A percentile compares a stretch with the other conserved stretches of the same genome.
Conservation (phyloP, 2,888 invertebrate species). For the Drosophila anceps region DNA sequence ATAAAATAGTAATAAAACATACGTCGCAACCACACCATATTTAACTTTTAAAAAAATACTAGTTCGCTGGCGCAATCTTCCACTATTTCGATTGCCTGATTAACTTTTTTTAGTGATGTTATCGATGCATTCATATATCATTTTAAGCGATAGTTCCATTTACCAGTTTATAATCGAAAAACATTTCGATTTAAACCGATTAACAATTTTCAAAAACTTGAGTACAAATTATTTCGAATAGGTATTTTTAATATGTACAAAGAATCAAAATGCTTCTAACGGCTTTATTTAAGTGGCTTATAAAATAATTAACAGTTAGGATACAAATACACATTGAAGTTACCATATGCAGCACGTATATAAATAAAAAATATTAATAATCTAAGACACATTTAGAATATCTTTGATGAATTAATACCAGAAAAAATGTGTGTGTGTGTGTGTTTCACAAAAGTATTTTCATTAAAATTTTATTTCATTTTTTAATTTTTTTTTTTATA, state of each 20-base stretch:
- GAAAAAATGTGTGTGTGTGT: constrained; percentile 37
- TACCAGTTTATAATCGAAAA: background rate
- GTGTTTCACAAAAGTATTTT: constrained; percentile 37
- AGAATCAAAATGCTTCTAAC: constrained; percentile 60
- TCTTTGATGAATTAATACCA: constrained; percentile 48
- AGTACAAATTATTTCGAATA: background rate
- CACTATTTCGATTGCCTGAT: too few relatives aligned
- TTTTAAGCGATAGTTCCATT: background rate
- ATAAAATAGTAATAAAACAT: too few relatives aligned
- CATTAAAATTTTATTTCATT: constrained; percentile 33
- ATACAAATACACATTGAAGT: constrained; percentile 55
- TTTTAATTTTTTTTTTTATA: background rate
- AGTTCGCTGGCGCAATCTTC: background rate
- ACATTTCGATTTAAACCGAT: background rate
- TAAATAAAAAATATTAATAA: constrained; percentile 47
- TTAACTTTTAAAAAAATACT: background rate
- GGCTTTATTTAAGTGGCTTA: constrained; percentile 66
- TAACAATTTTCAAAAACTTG: background rate
- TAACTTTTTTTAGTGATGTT: too few relatives aligned
- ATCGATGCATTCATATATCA: background rate
- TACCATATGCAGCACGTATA: constrained; percentile 50
- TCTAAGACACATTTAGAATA: constrained; percentile 63
- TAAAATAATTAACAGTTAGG: constrained; percentile 75
- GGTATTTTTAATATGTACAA: constrained; percentile 22
- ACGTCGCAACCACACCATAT: too few relatives aligned